Percentiles rank a stretch among this genome's conserved stretches.
Evolutionary conservation across 1,140 invertebrate genomes (phyloP).

Genomic region (Dendrolimus kikuchii): DNA sequence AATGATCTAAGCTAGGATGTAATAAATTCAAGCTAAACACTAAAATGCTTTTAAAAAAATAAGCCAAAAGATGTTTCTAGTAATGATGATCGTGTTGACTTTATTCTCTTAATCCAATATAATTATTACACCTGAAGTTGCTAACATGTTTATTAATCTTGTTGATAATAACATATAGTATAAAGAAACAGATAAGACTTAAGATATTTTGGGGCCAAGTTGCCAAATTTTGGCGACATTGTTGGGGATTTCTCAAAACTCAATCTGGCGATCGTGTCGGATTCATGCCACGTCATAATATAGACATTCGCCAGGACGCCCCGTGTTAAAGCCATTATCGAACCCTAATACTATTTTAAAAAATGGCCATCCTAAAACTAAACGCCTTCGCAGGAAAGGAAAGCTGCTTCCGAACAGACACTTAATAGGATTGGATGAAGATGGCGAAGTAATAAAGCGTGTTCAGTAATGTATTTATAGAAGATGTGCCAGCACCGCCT

Average conservation of each 20-base stretch:
- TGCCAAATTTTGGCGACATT: not conserved
- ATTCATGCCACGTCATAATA: conserved; percentile 30
- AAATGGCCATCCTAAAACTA: conserved; percentile 59
- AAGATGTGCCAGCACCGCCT: conserved; percentile 41
- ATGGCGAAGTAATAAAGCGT: conserved; percentile 66
- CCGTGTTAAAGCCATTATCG: conserved; percentile 58
- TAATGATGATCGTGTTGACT: no score
- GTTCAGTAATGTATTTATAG: conserved; percentile 66
- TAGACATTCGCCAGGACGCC: conserved; percentile 33
- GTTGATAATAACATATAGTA: no score
- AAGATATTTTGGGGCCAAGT: no score
- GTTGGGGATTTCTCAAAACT: not conserved
- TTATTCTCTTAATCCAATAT: no score
- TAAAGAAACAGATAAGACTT: no score
- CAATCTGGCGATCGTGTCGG: not conserved
- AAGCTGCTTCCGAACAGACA: conserved; percentile 49
- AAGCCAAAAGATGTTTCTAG: no score
- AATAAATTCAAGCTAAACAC: no score
- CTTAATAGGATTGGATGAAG: conserved; percentile 68
- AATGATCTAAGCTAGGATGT: no score
- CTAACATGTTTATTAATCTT: no score
- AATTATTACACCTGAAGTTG: no score
- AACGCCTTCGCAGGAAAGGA: conserved; percentile 37
- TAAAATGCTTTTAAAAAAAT: no score
- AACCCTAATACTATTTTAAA: conserved; percentile 64